Base-by-base conservation (phyloP, 2,113 vertebrate species). In the Elephantulus edwardii region DNA sequence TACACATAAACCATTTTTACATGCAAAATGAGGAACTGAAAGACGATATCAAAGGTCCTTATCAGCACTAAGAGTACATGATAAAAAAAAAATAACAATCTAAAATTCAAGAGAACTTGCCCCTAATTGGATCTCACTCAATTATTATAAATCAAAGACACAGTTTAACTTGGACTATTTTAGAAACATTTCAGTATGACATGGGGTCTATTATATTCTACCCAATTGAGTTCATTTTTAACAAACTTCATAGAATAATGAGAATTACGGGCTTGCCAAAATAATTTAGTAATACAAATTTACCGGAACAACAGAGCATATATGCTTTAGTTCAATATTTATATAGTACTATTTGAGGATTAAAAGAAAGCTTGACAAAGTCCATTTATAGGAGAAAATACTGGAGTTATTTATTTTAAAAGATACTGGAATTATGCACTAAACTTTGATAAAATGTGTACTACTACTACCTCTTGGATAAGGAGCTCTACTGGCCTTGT, bases 1-100 rank as follows among this genome's bases (percentile, higher is more conserved):
- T 22, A n/a, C 60, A 93, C 58, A 87, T 76, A 91, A 40, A 84
- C 8, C 50, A 79, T 79, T 44, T 88, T 84, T 48, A 84, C 42
- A 56, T 38, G 3, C 75, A 68, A 68, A 86, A 6, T 54, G 44
- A 68, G 11, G 35, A 82, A 74, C 42, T 80, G 76, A n/a, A n/a
- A n/a, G n/a, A 82, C 64, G 50, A 91, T 77, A n/a, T 86, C 13
- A 85, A 50, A 70, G 64, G 38, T 66, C 35, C 44, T 70, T 58
- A 70, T 19, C 26, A 74, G 83, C 44, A 83, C 2, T 7, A 90
- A 75, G 6, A 81, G 12, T 33, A 5, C 24, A 86, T 28, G 50
- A 30, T 72, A 24, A 6, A 58, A 58, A 58, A 58, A 58, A 58
- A 89, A 80, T 42, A 60, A 71, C 75, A 85, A 85, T 3, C 28